phyloP scores from a whole-genome alignment of 2,888 invertebrate species.

The Onchidella celtica region DNA sequence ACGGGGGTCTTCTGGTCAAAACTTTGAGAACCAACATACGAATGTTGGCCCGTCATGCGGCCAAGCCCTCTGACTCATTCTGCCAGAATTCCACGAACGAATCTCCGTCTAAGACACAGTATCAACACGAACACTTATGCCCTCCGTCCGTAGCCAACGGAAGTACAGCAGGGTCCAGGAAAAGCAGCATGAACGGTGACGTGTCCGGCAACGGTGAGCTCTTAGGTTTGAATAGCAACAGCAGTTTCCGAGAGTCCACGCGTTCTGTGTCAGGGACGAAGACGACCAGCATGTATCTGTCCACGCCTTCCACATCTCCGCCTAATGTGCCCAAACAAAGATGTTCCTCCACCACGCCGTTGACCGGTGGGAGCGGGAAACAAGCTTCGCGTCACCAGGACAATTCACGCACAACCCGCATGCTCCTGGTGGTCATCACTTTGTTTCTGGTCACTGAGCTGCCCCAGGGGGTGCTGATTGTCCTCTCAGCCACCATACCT shows the following conservation, averaged over 20 bases:
- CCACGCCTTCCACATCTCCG: not conserved
- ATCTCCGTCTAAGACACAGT: not conserved
- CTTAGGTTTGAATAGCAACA: conserved; percentile 3
- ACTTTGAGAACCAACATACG: conserved; percentile 65
- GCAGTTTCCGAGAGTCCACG: not conserved
- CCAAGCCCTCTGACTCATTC: conserved; percentile 46
- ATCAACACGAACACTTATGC: conserved; percentile 6
- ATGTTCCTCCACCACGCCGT: not conserved
- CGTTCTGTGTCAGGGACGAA: too few relatives aligned
- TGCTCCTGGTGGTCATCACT: conserved; percentile 91
- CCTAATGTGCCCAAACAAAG: not conserved
- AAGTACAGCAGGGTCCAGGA: not conserved
- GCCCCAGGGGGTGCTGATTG: conserved; percentile 87
- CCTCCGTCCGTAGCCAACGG: conserved; percentile 15
- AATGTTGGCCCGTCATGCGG: conserved; percentile 49
- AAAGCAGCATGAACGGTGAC: not conserved
- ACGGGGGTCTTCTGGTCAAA: conserved; percentile 78
- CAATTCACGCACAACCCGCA: conserved; percentile 89
- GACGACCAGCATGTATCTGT: not conserved
- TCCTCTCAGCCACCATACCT: conserved; percentile 87
- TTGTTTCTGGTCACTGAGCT: conserved; percentile 94
- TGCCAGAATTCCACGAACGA: not conserved
- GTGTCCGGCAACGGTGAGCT: not conserved
- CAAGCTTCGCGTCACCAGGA: conserved; percentile 49
- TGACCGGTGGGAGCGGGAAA: not conserved